Base-by-base conservation (phyloP, 35 echinoderm and acorn worm genomes). In the Hemicentrotus pulcherrimus region DNA sequence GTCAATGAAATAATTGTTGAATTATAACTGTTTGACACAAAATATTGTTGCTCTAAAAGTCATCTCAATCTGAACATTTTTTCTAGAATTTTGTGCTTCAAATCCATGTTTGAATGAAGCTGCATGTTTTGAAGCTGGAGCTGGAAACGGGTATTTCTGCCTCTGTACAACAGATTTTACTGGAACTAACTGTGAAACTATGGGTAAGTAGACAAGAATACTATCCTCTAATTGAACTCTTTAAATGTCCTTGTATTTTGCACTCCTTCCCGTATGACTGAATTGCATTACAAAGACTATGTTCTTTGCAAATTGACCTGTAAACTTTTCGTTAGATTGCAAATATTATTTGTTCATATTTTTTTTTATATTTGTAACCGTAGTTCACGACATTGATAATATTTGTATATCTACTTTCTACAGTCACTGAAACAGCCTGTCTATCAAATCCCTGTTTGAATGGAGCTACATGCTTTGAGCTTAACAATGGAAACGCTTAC, bases 371-470 rank as follows among this genome's bases (percentile, higher is more conserved):
- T n/a, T n/a, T n/a, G n/a, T n/a, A n/a, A n/a, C n/a, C n/a, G n/a
- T n/a, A n/a, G n/a, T n/a, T n/a, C n/a, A n/a, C n/a, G n/a, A n/a
- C n/a, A n/a, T n/a, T n/a, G n/a, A n/a, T n/a, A n/a, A n/a, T 41
- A 41, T 41, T 41, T 41, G 0, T 3, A 31, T 28, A 86, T 9
- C 24, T 32, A 86, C 85, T 86, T 86, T 41, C 35, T 41, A 41
- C 35, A 41, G 35, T 41, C 35, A 31, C 30, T 28, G 32, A 2
- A 47, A 1, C 91, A 9, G 9, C 91, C 9, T 92, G 91, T 92
- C 11, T n/a, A 47, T 92, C 90, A 12, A 92, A 92, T 30, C 91
- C 91, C 18, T 92, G 91, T 28, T 47, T 92, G 32, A 92, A 88
- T 88, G 86, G 86, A 30, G 86, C 86, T 10, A 88, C 86, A 3